Evolutionary conservation across 2,113 vertebrate genomes (phyloP).

Genomic region (Cichladusa arquata): DNA sequence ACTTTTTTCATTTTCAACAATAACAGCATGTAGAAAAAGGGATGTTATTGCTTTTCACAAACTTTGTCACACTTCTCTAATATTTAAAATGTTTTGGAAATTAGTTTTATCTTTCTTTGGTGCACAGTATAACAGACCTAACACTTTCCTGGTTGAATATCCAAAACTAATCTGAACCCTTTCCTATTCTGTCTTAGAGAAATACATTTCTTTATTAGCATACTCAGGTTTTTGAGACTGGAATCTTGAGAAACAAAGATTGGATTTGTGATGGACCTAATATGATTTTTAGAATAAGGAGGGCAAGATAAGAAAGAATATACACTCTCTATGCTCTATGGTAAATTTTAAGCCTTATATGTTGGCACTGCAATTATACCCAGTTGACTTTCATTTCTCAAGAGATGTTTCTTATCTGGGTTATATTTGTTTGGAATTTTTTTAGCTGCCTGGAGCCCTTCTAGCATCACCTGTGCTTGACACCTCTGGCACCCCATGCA

Average conservation of each 20-base stretch:
- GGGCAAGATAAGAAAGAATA: neutral
- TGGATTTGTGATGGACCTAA: neutral
- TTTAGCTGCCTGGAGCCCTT: neutral
- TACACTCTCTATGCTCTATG: rapidly evolving
- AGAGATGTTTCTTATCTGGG: neutral
- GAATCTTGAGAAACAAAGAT: neutral
- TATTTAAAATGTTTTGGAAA: neutral
- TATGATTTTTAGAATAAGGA: neutral
- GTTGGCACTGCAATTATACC: neutral
- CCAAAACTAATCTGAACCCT: neutral
- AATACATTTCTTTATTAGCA: neutral
- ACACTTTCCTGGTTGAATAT: neutral
- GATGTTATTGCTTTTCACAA: neutral
- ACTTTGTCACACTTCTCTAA: neutral
- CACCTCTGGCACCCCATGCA: rapidly evolving
- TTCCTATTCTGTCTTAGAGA: neutral
- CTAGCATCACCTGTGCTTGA: neutral
- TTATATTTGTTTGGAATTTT: neutral
- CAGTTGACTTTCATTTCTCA: neutral
- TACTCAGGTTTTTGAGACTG: neutral
- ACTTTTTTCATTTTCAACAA: neutral
- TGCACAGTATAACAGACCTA: neutral
- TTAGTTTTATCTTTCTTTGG: neutral
- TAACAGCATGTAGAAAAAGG: neutral
- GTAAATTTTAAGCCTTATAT: neutral